These are phyloP conservation scores for Leucophora obtusa DNA, from an alignment of 2,888 invertebrate species.

Conservation along the genomic window DNA sequence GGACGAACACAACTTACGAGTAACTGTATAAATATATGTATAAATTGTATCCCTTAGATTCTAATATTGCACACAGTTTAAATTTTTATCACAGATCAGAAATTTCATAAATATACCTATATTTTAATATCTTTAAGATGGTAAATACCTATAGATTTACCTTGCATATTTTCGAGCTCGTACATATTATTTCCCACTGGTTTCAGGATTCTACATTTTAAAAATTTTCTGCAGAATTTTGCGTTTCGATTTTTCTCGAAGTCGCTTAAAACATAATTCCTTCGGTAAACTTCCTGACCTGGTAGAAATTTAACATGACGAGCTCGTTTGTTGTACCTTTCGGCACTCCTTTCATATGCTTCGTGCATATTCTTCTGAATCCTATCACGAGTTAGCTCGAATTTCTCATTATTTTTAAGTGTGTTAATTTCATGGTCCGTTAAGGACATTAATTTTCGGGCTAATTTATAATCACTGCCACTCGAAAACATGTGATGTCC, in stretches of 20 bases:
- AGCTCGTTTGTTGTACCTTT: slow-evolving; percentile 22
- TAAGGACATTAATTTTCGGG: slow-evolving; percentile 10
- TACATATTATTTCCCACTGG: too few species aligned
- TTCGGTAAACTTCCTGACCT: too few species aligned
- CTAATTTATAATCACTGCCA: slow-evolving; percentile 13
- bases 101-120: too few species aligned
- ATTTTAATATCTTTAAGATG: neutral
- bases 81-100: too few species aligned
- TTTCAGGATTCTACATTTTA: neutral
- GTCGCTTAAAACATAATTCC: neutral
- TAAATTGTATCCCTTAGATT: too few species aligned
- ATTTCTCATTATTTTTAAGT: neutral
- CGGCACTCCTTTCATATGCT: slow-evolving; percentile 4
- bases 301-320: neutral
- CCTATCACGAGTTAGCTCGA: neutral
- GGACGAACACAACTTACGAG: too few species aligned
- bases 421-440: slow-evolving; percentile 6
- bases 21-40: too few species aligned
- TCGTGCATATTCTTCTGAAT: slow-evolving; percentile 16
- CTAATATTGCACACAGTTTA: too few species aligned
- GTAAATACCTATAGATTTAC: neutral
- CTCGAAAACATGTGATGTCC: slow-evolving; percentile 16
- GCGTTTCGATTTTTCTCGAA: slow-evolving; percentile 9
- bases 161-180: neutral
- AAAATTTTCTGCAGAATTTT: neutral